Percentiles rank a stretch among this genome's conserved stretches.
Evolutionary conservation across 2,888 invertebrate species (phyloP).

Genomic region (Ennomos quercinarius): DNA sequence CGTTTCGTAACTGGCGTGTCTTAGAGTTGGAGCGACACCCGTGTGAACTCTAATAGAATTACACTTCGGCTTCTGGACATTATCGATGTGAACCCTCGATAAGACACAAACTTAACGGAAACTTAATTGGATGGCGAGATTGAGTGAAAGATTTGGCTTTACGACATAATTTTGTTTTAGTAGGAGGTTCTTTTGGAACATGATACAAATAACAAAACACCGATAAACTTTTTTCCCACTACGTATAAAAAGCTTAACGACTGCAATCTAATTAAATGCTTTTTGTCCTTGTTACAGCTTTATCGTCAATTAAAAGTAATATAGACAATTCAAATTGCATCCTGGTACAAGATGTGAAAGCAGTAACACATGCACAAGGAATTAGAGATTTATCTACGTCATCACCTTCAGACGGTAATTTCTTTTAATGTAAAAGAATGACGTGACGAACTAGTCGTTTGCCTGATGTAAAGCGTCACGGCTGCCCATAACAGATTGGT

Average conservation of each 20-base stretch:
- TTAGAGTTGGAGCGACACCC: slow-evolving; percentile 48
- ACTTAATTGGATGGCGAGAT: slow-evolving; percentile 70
- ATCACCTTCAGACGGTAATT: slow-evolving; percentile 77
- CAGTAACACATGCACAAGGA: slow-evolving; percentile 94
- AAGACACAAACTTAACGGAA: slow-evolving; percentile 67
- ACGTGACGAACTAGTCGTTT: no score
- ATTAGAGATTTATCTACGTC: slow-evolving; percentile 88
- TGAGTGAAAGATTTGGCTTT: slow-evolving; percentile 58
- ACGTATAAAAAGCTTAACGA: slow-evolving; percentile 21
- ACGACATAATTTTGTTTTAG: slow-evolving; percentile 48
- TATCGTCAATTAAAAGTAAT: slow-evolving; percentile 95
- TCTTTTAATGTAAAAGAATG: neutral
- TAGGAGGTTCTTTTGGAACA: slow-evolving; percentile 34
- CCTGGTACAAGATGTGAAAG: slow-evolving; percentile 94
- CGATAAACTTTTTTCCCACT: slow-evolving; percentile 11
- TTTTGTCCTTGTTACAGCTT: slow-evolving; percentile 87
- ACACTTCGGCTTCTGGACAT: slow-evolving; percentile 69
- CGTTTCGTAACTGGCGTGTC: slow-evolving; percentile 62
- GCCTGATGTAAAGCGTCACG: no score
- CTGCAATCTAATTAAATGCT: slow-evolving; percentile 18
- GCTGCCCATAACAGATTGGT: no score
- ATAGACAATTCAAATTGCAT: slow-evolving; percentile 96
- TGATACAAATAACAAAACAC: slow-evolving; percentile 23
- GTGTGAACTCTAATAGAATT: slow-evolving; percentile 69
- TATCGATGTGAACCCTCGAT: slow-evolving; percentile 66